Conservation (phyloP, 2,888 invertebrate genomes). For the Gastracanthus pulcherrimus region DNA sequence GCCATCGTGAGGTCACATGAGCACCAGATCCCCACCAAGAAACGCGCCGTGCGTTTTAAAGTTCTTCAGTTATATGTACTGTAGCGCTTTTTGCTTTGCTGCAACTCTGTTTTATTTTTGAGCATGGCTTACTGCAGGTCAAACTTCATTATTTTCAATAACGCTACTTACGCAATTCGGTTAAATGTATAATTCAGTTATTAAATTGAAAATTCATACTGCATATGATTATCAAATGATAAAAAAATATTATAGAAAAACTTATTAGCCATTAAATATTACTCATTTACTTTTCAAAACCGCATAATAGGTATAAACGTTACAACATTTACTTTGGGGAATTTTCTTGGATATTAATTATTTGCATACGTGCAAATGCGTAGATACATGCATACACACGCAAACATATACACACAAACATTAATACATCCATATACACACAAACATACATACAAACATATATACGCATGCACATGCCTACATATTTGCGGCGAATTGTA, state of each 20-base stretch:
- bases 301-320: no score
- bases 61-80: conserved; percentile 33
- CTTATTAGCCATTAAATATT: not conserved
- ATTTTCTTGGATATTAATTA: no score
- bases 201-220: not conserved
- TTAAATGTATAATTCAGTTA: not conserved
- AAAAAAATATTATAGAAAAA: not conserved
- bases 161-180: not conserved
- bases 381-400: no score
- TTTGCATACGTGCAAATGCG: no score
- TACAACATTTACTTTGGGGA: no score
- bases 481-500: no score
- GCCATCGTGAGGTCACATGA: conserved; percentile 54
- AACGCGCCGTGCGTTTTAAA: conserved; percentile 28
- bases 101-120: conserved; percentile 32
- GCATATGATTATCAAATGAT: no score
- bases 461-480: no score
- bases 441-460: no score
- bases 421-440: no score
- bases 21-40: conserved; percentile 57
- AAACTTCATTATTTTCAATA: conserved; percentile 15
- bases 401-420: no score
- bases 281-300: no score
- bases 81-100: conserved; percentile 40
- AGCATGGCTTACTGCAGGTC: not conserved